Conservation (phyloP, 2,888 invertebrate species). For the Ditula angustiorana region DNA sequence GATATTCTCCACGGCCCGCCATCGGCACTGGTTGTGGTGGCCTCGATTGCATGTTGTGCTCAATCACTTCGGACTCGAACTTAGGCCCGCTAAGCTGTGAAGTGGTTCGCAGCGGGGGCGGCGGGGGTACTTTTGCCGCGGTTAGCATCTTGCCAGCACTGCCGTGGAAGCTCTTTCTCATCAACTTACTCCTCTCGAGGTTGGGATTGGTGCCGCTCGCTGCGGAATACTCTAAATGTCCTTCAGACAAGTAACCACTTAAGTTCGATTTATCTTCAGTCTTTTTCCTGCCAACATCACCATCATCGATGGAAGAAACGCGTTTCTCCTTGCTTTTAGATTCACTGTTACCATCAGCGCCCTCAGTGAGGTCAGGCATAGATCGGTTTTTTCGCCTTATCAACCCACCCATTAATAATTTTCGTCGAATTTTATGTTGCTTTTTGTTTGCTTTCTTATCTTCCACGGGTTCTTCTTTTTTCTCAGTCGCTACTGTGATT, state of each 20-base stretch:
- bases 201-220: slow-evolving; percentile 90
- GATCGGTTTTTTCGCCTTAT: slow-evolving; percentile 95
- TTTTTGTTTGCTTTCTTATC: slow-evolving; percentile 93
- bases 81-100: slow-evolving; percentile 92
- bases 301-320: slow-evolving; percentile 89
- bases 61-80: slow-evolving; percentile 84
- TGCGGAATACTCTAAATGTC: slow-evolving; percentile 91
- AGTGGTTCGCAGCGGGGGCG: slow-evolving; percentile 94
- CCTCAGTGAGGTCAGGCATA: slow-evolving; percentile 96
- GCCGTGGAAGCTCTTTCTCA: slow-evolving; percentile 95
- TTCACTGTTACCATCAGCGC: slow-evolving; percentile 85
- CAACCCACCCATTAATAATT: slow-evolving; percentile 94
- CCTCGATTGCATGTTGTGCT: slow-evolving; percentile 72
- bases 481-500: slow-evolving; percentile 88
- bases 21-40: slow-evolving; percentile 74
- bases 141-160: slow-evolving; percentile 93
- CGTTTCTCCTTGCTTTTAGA: slow-evolving; percentile 72
- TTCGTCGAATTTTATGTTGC: slow-evolving; percentile 95
- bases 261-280: slow-evolving; percentile 86
- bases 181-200: slow-evolving; percentile 93
- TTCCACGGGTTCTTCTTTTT: slow-evolving; percentile 87
- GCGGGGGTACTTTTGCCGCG: slow-evolving; percentile 93
- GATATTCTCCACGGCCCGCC: slow-evolving; percentile 52
- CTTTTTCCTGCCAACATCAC: slow-evolving; percentile 88
- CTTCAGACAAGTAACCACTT: slow-evolving; percentile 94